phyloP scores from a whole-genome alignment of 2,888 invertebrate genomes.

The Ophion obscuratus region DNA sequence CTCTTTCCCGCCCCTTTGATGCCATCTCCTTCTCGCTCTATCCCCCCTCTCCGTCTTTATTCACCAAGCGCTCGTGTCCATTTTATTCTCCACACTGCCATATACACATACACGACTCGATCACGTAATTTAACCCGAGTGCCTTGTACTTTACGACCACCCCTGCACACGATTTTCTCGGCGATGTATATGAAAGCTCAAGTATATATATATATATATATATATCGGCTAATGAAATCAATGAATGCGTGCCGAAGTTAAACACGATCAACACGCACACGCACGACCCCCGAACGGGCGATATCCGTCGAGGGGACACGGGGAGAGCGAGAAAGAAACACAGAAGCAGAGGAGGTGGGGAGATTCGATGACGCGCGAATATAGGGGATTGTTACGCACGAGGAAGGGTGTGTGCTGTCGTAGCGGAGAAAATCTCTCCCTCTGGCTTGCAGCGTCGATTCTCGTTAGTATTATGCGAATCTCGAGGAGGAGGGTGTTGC shows the following conservation, averaged over 20 bases:
- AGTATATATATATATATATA: background rate
- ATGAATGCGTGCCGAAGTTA: conserved; percentile 81
- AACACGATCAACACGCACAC: conserved; percentile 77
- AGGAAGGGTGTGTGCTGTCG: conserved; percentile 1
- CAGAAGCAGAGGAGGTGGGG: background rate
- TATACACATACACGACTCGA: conserved; percentile 48
- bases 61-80: conserved; percentile 20
- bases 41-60: conserved; percentile 1
- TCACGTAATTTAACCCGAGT: conserved; percentile 70
- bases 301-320: conserved; percentile 2
- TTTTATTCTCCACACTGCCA: conserved; percentile 38
- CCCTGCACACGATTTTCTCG: background rate
- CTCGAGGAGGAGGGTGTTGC: conserved; percentile 59
- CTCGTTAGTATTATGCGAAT: conserved; percentile 37
- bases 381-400: conserved; percentile 24
- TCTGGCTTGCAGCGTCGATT: conserved; percentile 48
- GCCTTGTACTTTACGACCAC: conserved; percentile 53
- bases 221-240: conserved; percentile 83
- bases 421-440: conserved; percentile 30
- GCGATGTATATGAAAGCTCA: conserved; percentile 73
- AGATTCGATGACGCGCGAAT: conserved; percentile 52
- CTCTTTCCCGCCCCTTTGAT: background rate
- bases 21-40: background rate
- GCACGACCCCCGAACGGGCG: conserved; percentile 48
- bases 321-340: background rate